A percentile compares a stretch with the other conserved stretches of the same genome.
Conservation (phyloP, 2,888 invertebrate genomes). For the Frankliniella fusca region DNA sequence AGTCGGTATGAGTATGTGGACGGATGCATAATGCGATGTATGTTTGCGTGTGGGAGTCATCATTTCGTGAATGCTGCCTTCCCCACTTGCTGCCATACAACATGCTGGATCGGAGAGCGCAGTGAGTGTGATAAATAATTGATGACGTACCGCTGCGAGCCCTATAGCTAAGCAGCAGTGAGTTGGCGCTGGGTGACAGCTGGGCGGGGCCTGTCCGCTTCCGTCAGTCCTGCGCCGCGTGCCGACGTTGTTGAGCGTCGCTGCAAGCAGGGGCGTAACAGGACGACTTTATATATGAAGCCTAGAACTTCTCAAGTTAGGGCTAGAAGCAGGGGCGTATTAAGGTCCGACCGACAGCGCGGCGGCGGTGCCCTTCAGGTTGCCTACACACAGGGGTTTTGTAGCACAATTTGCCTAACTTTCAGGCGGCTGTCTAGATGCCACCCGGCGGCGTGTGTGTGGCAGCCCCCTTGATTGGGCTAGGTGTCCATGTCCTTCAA, state of each 20-base stretch:
- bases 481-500: no score
- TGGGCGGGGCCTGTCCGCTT: not conserved
- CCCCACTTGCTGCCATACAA: not conserved
- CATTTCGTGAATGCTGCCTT: not conserved
- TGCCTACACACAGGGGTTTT: no score
- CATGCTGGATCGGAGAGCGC: not conserved
- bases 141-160: not conserved
- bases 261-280: not conserved
- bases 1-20: not conserved
- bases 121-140: not conserved
- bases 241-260: not conserved
- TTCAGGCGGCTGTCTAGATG: no score
- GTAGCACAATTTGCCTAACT: no score
- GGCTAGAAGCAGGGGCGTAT: no score
- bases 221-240: not conserved
- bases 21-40: slow-evolving; percentile 9
- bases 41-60: not conserved
- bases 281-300: no score
- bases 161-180: not conserved
- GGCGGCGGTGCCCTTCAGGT: no score
- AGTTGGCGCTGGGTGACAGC: slow-evolving; percentile 2
- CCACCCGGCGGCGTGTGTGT: no score
- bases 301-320: no score
- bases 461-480: no score
- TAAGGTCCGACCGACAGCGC: no score